Conservation (phyloP, 2,113 vertebrate species). For the Brachypodius melanocephalos region DNA sequence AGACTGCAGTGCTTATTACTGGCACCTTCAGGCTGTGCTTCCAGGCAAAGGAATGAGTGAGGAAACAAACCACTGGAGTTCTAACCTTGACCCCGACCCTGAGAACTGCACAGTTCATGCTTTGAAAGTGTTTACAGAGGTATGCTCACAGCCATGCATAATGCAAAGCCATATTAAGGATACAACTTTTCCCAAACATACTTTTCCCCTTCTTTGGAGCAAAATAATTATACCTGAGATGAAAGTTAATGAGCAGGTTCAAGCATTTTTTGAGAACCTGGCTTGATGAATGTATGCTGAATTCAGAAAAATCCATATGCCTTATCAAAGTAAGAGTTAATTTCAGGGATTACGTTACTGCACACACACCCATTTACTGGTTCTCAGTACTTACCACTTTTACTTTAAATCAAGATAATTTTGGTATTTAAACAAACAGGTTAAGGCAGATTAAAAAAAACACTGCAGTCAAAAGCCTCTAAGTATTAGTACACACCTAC, state of each 20-base stretch:
- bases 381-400: not conserved
- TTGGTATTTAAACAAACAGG: not conserved
- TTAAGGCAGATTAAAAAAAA: not conserved
- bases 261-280: not conserved
- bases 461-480: not conserved
- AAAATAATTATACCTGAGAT: not conserved
- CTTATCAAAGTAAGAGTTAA: not conserved
- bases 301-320: not conserved
- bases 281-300: not conserved
- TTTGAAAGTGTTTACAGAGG: not conserved
- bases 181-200: not conserved
- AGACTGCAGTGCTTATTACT: not conserved
- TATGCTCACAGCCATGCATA: not conserved
- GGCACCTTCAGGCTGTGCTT: not conserved
- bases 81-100: not conserved
- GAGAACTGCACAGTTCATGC: not conserved
- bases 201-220: not conserved
- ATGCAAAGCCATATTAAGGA: not conserved
- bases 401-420: constrained; percentile 6
- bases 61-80: not conserved
- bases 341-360: not conserved
- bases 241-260: not conserved
- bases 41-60: not conserved
- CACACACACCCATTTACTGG: not conserved
- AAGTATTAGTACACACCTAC: not conserved